These are phyloP conservation scores for Zoroaster sp. DNA, from an alignment of 53 echinoderm and acorn worm genomes.

Conservation along the genomic window DNA sequence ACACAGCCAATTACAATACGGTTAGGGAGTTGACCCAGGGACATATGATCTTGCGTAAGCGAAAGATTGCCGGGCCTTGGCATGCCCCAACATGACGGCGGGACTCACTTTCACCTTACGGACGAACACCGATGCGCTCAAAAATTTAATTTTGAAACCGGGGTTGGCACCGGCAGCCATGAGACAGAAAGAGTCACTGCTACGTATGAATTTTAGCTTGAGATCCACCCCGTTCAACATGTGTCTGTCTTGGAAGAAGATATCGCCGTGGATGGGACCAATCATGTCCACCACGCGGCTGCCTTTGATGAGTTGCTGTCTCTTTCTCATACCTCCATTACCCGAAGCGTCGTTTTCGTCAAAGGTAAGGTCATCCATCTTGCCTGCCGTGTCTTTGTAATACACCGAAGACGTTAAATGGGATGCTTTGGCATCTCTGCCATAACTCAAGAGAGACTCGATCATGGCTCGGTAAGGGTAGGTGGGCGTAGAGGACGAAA, in stretches of 20 bases:
- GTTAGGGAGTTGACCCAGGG: slow-evolving; percentile 64
- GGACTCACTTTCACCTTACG: slow-evolving; percentile 78
- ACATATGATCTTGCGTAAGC: slow-evolving; percentile 58
- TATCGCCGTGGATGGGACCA: slow-evolving; percentile 61
- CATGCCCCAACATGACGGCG: slow-evolving; percentile 60
- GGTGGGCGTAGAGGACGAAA: slow-evolving; percentile 47
- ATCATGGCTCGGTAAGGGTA: slow-evolving; percentile 71
- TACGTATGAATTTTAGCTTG: slow-evolving; percentile 61
- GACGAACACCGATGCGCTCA: slow-evolving; percentile 67
- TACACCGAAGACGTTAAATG: slow-evolving; percentile 57
- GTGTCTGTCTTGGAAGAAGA: slow-evolving; percentile 74
- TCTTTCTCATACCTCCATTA: slow-evolving; percentile 59
- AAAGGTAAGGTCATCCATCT: slow-evolving; percentile 50
- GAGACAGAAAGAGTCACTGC: slow-evolving; percentile 67
- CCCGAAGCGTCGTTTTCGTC: not conserved
- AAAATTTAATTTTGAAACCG: slow-evolving; percentile 68
- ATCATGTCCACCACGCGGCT: slow-evolving; percentile 57
- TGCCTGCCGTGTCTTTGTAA: slow-evolving; percentile 68
- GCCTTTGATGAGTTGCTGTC: slow-evolving; percentile 24
- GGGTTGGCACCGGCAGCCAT: slow-evolving; percentile 60
- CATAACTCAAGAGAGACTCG: slow-evolving; percentile 55
- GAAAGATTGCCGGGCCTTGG: slow-evolving; percentile 66
- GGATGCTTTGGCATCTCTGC: slow-evolving; percentile 48
- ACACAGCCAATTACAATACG: slow-evolving; percentile 65
- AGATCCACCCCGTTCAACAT: slow-evolving; percentile 69